Base-by-base conservation (phyloP, 2,797 vertebrate species). In the Aulostomus chinensis region DNA sequence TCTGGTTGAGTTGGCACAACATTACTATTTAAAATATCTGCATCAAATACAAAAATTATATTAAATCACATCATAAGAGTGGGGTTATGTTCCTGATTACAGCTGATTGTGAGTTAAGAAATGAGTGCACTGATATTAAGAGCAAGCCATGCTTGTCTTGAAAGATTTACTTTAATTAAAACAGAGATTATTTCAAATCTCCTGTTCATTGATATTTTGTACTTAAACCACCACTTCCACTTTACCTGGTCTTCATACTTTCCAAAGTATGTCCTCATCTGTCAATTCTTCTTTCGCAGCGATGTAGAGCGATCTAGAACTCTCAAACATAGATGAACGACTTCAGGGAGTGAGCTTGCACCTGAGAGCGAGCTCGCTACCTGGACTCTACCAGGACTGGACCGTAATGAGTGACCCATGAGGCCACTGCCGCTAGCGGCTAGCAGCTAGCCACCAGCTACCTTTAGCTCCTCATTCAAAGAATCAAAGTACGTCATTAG, bases 321-420 rank as follows among this genome's bases (percentile, higher is more conserved):
- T 67, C 37, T 67, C 47, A 53, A 62, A 60, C 21, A 18, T 3
- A 71, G 62, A 73, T 64, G 42, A 72, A 71, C 64, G 26, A 58
- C 56, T 57, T 28, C 45, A 47, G 56, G 40, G 60, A 58, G 60
- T 43, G 49, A 45, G 53, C 12, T 36, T 52, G 48, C 35, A 51
- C 15, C 36, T 16, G 40, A 53, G 71, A 51, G 48, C 32, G 34
- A 28, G 26, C 39, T 13, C 21, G 39, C 50, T 10, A 7, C 2
- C n/a, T n/a, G 2, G 29, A 18, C 48, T 76, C 68, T 76, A 49
- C 32, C 3, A 13, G 55, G 61, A 71, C 48, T 34, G 26, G n/a
- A 32, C 33, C 1, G 58, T 78, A 77, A 86, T 60, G 64, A 84
- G 70, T 49, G 60, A 32, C 45, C 48, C 37, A 3, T 3, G 43